phyloP scores from a whole-genome alignment of 1,140 invertebrate genomes.

The Drosophila biarmipes region DNA sequence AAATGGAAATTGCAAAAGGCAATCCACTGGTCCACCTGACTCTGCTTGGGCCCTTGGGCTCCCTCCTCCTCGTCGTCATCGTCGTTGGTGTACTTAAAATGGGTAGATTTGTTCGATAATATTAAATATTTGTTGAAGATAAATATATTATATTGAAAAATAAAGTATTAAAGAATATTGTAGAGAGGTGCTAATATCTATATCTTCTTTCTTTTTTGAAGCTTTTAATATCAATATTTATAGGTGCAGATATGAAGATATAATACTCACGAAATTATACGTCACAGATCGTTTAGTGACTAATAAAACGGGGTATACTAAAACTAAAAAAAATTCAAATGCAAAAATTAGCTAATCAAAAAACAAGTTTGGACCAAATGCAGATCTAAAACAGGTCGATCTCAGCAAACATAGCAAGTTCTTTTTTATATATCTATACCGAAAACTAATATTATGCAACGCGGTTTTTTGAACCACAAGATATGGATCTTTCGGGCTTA shows the following conservation, averaged over 20 bases:
- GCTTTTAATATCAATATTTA: background rate
- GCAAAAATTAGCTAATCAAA: conserved; percentile 12
- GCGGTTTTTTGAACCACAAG: conserved; percentile 1
- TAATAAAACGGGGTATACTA: conserved; percentile 4
- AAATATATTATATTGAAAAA: too few species aligned
- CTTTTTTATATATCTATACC: background rate
- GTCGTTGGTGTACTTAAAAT: conserved; percentile 78
- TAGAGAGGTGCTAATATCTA: background rate
- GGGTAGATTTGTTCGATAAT: too few species aligned
- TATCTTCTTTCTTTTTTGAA: background rate
- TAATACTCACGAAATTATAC: background rate
- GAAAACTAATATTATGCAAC: background rate
- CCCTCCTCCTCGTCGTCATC: conserved; percentile 86
- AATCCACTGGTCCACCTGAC: conserved; percentile 93
- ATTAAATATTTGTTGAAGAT: too few species aligned
- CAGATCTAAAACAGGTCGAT: conserved; percentile 5
- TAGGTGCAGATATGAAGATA: background rate
- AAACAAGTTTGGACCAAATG: background rate
- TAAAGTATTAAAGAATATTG: too few species aligned
- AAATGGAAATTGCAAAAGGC: conserved; percentile 98
- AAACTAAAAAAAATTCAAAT: background rate
- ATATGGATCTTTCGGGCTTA: background rate
- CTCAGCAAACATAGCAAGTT: background rate
- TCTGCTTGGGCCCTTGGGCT: conserved; percentile 85
- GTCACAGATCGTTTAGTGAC: conserved; percentile 3